Evolutionary conservation across 1,140 invertebrate genomes (phyloP), one percentile per base, ranked within the genome.

Genomic region (Cydia pomonella): DNA sequence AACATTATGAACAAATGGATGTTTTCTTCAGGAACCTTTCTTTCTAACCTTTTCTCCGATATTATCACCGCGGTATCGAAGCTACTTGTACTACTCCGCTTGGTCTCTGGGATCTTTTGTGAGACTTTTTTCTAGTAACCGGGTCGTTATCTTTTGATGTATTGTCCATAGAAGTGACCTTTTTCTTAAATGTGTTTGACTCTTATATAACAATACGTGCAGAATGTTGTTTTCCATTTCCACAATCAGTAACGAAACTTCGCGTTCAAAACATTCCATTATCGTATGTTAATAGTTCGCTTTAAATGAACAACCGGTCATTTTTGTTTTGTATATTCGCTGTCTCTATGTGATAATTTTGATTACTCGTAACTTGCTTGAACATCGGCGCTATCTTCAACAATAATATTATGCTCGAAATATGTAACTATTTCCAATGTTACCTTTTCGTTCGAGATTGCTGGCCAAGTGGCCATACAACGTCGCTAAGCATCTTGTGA

Each of bases 261-360:
- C 13, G 12, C 27, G 29, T 69, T 69, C 13, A 69, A 69, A 69
- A 69, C 64, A 69, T 29, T 59, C 21, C 16, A 4, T 69, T 69
- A 69, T 69, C 64, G 9, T 69, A 10, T 33, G 33, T 69, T 41
- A 69, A 33, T 4, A 69, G 64, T 69, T 41, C 23, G 64, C n/a
- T 38, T 69, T 21, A 38, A 69, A 69, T 69, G 41, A 69, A 69
- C 10, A 69, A 69, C 64, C 7, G 5, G 64, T 33, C 64, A 33
- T 33, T 33, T 29, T 69, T 69, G 64, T 69, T 69, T 69, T 69
- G 64, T 69, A 69, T 59, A 59, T 59, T 59, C 63, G 63, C n/a
- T 38, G 29, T 66, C 63, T 66, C 64, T 69, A 69, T 69, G 64
- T 33, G 64, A 33, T 38, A 69, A 66, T 38, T 69, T 33, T 59